Evolutionary conservation across 2,888 invertebrate genomes (phyloP), one percentile per base, ranked within the genome.

Genomic region (Standfussiana lucernea): DNA sequence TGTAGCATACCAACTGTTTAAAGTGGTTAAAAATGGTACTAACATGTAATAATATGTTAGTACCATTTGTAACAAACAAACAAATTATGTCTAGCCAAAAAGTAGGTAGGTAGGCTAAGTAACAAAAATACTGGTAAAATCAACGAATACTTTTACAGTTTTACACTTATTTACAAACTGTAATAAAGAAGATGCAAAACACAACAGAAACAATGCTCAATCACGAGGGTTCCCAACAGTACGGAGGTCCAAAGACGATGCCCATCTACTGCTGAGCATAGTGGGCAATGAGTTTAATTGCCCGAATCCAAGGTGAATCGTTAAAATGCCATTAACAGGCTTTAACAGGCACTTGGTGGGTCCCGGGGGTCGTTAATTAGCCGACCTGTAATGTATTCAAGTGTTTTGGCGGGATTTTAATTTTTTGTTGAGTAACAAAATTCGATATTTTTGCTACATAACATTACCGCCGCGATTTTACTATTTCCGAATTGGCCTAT

Each of bases 321-420:
- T 89, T 90, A 90, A 88, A 90, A 88, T 85, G 65, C 85, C 86
- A 91, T 90, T 91, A 90, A 87, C 89, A 84, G 75, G 83, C 84
- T 84, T 87, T 79, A 80, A 83, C 77, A 83, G 80, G 82, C 83
- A 85, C 73, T 87, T 80, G 81, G 79, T 53, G 83, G 71, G 65
- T 45, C 65, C 59, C 66, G 73, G 53, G 53, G 76, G 47, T 78
- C 78, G 76, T 84, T 85, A 83, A 87, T 87, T 86, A 88, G 85
- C 59, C 66, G 73, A 80, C 75, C 71, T 77, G 75, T 72, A 66
- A 79, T 74, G 72, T 83, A 68, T 72, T 80, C 37, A 80, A 84
- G 70, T 75, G 28, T 65, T 88, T 67, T 61, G 24, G 40, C 35
- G 37, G 35, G 13, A 68, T 68, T 77, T 59, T 37, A 40, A 61